Base-by-base conservation (phyloP, 2,888 invertebrate genomes). In the Capitulum mitella region DNA sequence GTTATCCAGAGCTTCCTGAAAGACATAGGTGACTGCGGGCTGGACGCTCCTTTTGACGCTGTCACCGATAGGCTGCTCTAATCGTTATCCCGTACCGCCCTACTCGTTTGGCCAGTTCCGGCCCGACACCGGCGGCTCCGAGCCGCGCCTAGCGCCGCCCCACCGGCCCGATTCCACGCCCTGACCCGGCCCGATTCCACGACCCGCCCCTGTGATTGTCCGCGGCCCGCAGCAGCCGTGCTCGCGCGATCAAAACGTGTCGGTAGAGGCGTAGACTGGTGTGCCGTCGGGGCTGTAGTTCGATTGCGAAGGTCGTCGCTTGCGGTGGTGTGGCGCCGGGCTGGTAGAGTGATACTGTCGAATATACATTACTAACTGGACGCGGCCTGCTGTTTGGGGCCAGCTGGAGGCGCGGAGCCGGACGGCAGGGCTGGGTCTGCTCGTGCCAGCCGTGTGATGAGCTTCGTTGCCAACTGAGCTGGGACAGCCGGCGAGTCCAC, bases 321-420 rank as follows among this genome's bases (percentile, higher is more conserved):
- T 43, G 12, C 6, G 43, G 43, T 43, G 43, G 43, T 12, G 12
- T 43, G 6, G 43, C 12, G 43, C 43, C 22, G 22, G 51, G 51
- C 5, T 16, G 19, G 51, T 51, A 22, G 51, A 16, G 51, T 51
- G 51, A 51, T 51, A 51, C 16, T 51, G 6, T 85, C 84, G 8
- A 83, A 80, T 16, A 86, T 83, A 10, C 86, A 43, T 43, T 43
- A 43, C 43, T 43, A 43, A 43, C 12, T 43, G 43, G 43, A 43
- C 43, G 43, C 43, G 12, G 12, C 43, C 43, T 5, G 43, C 12
- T 12, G 43, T 43, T 43, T 43, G n/a, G n/a, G n/a, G n/a, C n/a
- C n/a, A n/a, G n/a, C n/a, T n/a, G n/a, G n/a, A n/a, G n/a, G n/a
- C n/a, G n/a, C n/a, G n/a, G n/a, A n/a, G n/a, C n/a, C n/a, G n/a